These are phyloP conservation scores for Australoheros facetus DNA, from an alignment of 2,797 vertebrate species.

Conservation along the genomic window DNA sequence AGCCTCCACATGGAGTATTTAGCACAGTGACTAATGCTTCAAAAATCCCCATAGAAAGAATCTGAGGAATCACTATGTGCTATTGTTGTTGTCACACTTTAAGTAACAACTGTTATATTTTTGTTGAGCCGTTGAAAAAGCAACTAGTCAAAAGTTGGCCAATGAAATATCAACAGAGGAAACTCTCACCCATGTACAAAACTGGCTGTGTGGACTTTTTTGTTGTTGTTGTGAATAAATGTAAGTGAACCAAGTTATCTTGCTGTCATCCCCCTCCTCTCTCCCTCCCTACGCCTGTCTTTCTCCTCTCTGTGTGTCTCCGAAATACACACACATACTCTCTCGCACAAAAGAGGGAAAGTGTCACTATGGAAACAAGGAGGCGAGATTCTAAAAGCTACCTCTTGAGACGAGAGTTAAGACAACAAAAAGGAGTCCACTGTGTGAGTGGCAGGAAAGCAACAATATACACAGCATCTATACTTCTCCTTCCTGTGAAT, in stretches of 20 bases:
- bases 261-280: conserved; percentile 62
- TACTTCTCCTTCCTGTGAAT: conserved; percentile 45
- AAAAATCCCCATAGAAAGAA: conserved; percentile 15
- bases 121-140: conserved; percentile 29
- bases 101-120: conserved; percentile 43
- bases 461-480: conserved; percentile 62
- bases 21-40: conserved; percentile 31
- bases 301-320: conserved; percentile 64
- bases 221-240: conserved; percentile 70
- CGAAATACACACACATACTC: conserved; percentile 71
- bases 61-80: background rate
- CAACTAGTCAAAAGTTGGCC: conserved; percentile 55
- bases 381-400: conserved; percentile 85
- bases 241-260: conserved; percentile 76
- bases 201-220: conserved; percentile 41
- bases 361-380: conserved; percentile 89
- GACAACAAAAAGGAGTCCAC: conserved; percentile 82
- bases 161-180: conserved; percentile 40
- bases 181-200: conserved; percentile 53
- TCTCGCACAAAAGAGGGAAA: conserved; percentile 79
- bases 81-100: conserved; percentile 28
- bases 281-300: conserved; percentile 64
- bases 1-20: conserved; percentile 13
- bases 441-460: conserved; percentile 73
- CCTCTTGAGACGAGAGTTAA: conserved; percentile 83